A percentile compares a stretch with the other conserved stretches of the same genome.
Evolutionary conservation across 2,113 vertebrate genomes (phyloP).

Genomic region (Heptranchias perlo): DNA sequence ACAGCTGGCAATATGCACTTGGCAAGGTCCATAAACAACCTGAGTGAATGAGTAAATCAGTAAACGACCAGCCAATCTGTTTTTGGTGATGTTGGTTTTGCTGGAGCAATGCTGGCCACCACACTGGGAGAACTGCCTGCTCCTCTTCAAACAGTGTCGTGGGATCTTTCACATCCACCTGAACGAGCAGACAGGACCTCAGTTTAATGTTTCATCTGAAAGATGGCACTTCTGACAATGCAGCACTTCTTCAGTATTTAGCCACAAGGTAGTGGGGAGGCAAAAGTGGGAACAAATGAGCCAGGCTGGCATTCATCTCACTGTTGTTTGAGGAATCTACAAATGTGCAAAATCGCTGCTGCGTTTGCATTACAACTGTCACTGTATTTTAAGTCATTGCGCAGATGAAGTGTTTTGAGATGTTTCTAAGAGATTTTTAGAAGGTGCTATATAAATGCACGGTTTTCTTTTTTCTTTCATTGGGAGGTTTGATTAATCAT

Average conservation of each 20-base stretch:
- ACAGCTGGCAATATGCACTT: too few species aligned
- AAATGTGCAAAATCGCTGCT: background rate
- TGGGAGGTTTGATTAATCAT: background rate
- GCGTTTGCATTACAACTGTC: background rate
- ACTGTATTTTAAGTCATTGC: background rate
- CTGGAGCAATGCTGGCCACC: too few species aligned
- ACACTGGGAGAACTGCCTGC: too few species aligned
- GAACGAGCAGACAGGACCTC: background rate
- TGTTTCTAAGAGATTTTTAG: background rate
- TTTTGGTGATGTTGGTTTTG: background rate
- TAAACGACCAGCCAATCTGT: too few species aligned
- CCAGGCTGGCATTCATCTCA: background rate
- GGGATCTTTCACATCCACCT: too few species aligned
- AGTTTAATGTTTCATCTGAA: background rate
- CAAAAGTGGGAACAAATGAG: background rate
- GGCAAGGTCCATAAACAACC: too few species aligned
- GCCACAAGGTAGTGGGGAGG: background rate
- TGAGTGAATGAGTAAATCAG: too few species aligned
- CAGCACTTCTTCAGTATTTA: too few species aligned
- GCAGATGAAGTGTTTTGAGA: background rate
- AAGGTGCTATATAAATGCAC: background rate
- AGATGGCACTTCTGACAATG: background rate
- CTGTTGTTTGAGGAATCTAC: background rate
- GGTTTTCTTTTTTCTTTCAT: background rate
- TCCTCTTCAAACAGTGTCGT: too few species aligned